These are phyloP conservation scores for Tetramorium bicarinatum DNA, from an alignment of 2,888 invertebrate genomes.

Conservation along the genomic window DNA sequence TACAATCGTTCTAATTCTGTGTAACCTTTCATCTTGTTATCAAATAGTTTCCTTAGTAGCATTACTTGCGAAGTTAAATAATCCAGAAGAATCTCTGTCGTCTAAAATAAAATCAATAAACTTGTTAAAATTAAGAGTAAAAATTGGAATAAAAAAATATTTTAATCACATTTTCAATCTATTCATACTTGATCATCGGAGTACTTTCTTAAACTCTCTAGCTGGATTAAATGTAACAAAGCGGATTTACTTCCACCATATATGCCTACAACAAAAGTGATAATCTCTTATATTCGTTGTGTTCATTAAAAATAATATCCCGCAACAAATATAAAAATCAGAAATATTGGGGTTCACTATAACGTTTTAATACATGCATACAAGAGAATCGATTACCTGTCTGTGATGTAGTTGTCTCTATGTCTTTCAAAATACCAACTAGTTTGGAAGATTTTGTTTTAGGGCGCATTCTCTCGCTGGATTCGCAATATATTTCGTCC, in stretches of 20 bases:
- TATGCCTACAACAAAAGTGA: slow-evolving; percentile 82
- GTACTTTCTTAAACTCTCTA: slow-evolving; percentile 89
- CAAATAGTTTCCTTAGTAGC: slow-evolving; percentile 87
- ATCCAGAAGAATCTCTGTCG: slow-evolving; percentile 75
- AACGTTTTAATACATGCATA: neutral
- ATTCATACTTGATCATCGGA: slow-evolving; percentile 84
- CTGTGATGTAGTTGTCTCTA: slow-evolving; percentile 87
- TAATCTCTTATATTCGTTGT: neutral
- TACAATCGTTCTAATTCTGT: slow-evolving; percentile 87
- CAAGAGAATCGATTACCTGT: slow-evolving; percentile 84
- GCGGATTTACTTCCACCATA: slow-evolving; percentile 89
- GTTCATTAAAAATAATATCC: neutral
- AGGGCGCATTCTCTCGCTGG: slow-evolving; percentile 80
- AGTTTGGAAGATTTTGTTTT: slow-evolving; percentile 81
- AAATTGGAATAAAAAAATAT: neutral
- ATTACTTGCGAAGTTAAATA: slow-evolving; percentile 85
- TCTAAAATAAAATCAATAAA: slow-evolving; percentile 66
- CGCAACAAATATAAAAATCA: slow-evolving; percentile 41
- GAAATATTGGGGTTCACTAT: neutral
- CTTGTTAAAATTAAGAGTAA: too few species aligned
- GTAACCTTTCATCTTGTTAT: slow-evolving; percentile 86
- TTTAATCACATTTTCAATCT: slow-evolving; percentile 27
- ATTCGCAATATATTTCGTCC: slow-evolving; percentile 42
- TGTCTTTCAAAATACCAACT: slow-evolving; percentile 86
- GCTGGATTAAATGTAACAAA: slow-evolving; percentile 88